Evolutionary conservation across 2,113 vertebrate genomes (phyloP), one percentile per base, ranked within the genome.

Genomic region (Phodopus roborovskii): DNA sequence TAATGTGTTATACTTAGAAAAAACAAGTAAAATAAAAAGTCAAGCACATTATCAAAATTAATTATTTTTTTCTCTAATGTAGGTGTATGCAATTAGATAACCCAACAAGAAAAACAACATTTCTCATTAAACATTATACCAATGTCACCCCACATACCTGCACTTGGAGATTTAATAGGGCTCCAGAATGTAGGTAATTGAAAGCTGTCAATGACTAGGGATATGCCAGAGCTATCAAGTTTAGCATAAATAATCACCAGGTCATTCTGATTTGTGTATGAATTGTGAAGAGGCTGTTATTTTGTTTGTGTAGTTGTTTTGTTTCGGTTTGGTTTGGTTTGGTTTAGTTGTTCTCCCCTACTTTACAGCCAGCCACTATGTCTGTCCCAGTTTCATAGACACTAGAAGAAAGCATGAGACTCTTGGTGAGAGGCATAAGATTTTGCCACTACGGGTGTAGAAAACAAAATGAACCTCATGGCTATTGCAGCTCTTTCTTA

Each of bases 1-100:
- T 68, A 10, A 48, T 33, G 30, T 0, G 2, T 83, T 95, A 36
- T 56, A 83, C 6, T 88, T n/a, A 71, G 10, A 88, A 39, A 79
- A 56, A 6, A 10, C 13, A 96, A 73, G 56, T 60, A 2, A 90
- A 97, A 84, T n/a, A 74, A n/a, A 94, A 92, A 77, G 88, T 83
- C 42, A 94, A 81, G 39, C 12, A 62, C 66, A 53, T 71, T 64
- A n/a, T 9, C 1, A 28, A 73, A 50, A 86, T 70, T 86, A 56
- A 3, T 19, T 17, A 6, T 5, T 92, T 93, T 93, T 92, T 93
- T 83, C n/a, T 45, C 83, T 89, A 73, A 39, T 3, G 15, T n/a
- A 39, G 9, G 0, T 87, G 13, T 78, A 6, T 3, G 11, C 30
- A 75, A 2, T 58, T 84, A 91, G 26, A 20, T 48, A 74, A 70